A percentile compares a stretch with the other conserved stretches of the same genome.
Evolutionary conservation across 1,140 invertebrate species (phyloP).

Genomic region (Drosophila pandora): DNA sequence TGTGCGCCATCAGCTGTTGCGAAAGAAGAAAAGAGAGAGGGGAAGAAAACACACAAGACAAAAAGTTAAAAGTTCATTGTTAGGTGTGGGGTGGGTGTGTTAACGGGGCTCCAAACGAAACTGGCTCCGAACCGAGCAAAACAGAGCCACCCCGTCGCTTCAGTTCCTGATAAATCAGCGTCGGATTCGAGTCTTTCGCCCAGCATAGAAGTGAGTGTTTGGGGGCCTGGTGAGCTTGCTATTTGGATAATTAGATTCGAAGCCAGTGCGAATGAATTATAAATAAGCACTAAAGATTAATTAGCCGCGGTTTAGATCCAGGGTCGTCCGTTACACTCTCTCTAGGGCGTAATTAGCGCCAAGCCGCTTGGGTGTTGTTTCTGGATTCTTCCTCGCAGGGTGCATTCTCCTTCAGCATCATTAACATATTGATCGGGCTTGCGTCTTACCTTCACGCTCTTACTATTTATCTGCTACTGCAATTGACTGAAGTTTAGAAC

Average conservation of each 20-base stretch:
- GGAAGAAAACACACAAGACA: conserved; percentile 59
- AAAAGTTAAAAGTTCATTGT: conserved; percentile 83
- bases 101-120: conserved; percentile 24
- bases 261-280: conserved; percentile 67
- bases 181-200: background rate
- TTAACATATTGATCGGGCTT: conserved; percentile 48
- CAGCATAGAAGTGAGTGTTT: background rate
- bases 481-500: conserved; percentile 59
- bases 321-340: conserved; percentile 13
- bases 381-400: background rate
- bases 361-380: background rate
- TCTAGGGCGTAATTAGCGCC: conserved; percentile 40
- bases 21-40: conserved; percentile 10
- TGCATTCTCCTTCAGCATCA: conserved; percentile 14
- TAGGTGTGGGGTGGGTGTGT: conserved; percentile 16
- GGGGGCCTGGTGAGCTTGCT: conserved; percentile 29
- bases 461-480: conserved; percentile 10
- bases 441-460: background rate
- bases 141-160: conserved; percentile 7
- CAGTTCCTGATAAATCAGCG: background rate
- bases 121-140: conserved; percentile 54
- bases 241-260: conserved; percentile 76
- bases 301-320: conserved; percentile 43
- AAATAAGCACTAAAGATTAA: conserved; percentile 79
- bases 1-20: conserved; percentile 89